Percentiles rank a stretch among this genome's conserved stretches.
Evolutionary conservation across 2,113 vertebrate species (phyloP).

Genomic region (Chrysochloris asiatica): DNA sequence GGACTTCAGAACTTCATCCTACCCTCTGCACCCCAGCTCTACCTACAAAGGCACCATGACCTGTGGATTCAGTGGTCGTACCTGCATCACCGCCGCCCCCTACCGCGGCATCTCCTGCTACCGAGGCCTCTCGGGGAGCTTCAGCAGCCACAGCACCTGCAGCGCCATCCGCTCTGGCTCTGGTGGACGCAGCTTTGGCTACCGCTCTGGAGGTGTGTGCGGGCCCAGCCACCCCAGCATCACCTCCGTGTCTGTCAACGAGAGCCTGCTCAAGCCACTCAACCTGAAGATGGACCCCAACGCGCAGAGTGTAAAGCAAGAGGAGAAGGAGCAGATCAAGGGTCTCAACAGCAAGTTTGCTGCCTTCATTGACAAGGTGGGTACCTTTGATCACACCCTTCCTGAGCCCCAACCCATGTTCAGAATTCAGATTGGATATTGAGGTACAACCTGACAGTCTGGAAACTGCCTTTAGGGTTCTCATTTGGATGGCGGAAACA

Average conservation of each 20-base stretch:
- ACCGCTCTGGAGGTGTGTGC: slow-evolving; percentile 53
- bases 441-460: not conserved
- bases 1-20: slow-evolving; percentile 14
- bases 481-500: not conserved
- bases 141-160: no score
- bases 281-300: slow-evolving; percentile 93
- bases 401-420: not conserved
- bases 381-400: no score
- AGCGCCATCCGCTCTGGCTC: slow-evolving; percentile 69
- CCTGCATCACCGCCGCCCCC: no score
- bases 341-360: no score
- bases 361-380: no score
- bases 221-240: no score
- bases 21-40: not conserved
- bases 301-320: slow-evolving; percentile 5
- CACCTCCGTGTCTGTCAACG: slow-evolving; percentile 84
- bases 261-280: slow-evolving; percentile 91
- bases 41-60: no score
- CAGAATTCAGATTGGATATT: not conserved
- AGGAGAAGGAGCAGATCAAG: slow-evolving; percentile 68
- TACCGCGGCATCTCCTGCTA: no score
- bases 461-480: no score
- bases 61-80: no score
- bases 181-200: slow-evolving; percentile 67
- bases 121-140: no score